Evolutionary conservation across 2,888 invertebrate genomes (phyloP).

Genomic region (Pasiphila rectangulata): DNA sequence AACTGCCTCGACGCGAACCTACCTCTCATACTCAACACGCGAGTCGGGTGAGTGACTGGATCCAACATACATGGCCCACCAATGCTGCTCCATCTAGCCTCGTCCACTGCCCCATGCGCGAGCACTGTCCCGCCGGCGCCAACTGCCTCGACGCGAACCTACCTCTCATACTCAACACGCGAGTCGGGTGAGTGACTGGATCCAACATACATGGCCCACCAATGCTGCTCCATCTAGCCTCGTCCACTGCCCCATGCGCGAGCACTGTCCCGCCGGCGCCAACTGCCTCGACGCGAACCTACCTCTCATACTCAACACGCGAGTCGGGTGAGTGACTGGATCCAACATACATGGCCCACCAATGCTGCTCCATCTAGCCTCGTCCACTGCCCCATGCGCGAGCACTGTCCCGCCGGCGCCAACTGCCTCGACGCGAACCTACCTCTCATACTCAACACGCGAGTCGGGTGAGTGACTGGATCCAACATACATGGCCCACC

Average conservation of each 20-base stretch:
- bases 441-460: slow-evolving; percentile 69
- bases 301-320: slow-evolving; percentile 69
- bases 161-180: slow-evolving; percentile 69
- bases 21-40: slow-evolving; percentile 69
- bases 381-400: slow-evolving; percentile 95
- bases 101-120: slow-evolving; percentile 95
- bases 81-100: slow-evolving; percentile 97
- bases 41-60: slow-evolving; percentile 63
- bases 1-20: slow-evolving; percentile 72
- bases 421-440: slow-evolving; percentile 72
- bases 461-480: slow-evolving; percentile 63
- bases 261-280: slow-evolving; percentile 95
- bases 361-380: slow-evolving; percentile 97
- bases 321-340: slow-evolving; percentile 63
- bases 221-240: slow-evolving; percentile 97
- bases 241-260: slow-evolving; percentile 95
- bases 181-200: slow-evolving; percentile 63
- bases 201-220: slow-evolving; percentile 58
- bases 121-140: slow-evolving; percentile 95
- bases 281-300: slow-evolving; percentile 72
- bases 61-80: slow-evolving; percentile 58
- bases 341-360: slow-evolving; percentile 58
- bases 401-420: slow-evolving; percentile 95
- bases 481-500: background rate
- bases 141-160: slow-evolving; percentile 72